phyloP scores from a whole-genome alignment of 2,113 vertebrate genomes.

The Phylloscopus trochilus region DNA sequence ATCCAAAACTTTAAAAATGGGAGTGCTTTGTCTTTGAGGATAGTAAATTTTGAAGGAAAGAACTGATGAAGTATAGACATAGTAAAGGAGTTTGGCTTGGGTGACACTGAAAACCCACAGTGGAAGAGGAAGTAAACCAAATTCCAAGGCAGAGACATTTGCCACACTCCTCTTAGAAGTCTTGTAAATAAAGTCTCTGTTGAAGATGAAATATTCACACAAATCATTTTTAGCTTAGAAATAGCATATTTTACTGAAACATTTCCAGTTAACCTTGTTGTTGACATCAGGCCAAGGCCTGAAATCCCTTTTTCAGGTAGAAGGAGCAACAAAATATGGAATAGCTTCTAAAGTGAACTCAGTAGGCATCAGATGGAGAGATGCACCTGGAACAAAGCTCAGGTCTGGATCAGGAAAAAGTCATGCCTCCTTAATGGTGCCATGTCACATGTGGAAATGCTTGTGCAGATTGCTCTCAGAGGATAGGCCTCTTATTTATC shows the following conservation, averaged over 20 bases:
- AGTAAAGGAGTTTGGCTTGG: neutral
- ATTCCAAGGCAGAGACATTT: neutral
- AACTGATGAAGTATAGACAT: neutral
- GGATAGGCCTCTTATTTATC: neutral
- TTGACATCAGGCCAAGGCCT: neutral
- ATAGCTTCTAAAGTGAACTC: neutral
- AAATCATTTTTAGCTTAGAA: neutral
- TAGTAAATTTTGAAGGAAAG: neutral
- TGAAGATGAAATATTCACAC: neutral
- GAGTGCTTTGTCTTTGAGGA: neutral
- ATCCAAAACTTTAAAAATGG: neutral
- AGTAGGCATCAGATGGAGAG: neutral
- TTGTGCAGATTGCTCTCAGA: neutral
- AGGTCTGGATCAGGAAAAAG: neutral
- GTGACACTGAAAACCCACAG: neutral
- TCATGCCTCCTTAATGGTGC: neutral
- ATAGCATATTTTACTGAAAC: neutral
- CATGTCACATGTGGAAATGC: neutral
- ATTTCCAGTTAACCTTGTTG: neutral
- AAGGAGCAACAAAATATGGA: neutral
- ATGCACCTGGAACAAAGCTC: neutral
- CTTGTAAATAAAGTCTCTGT: neutral
- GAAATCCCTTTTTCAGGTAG: neutral
- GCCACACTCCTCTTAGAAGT: neutral
- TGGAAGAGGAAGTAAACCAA: neutral